These are phyloP conservation scores for Bellardia bayeri DNA, from an alignment of 2,888 invertebrate genomes.

Conservation along the genomic window DNA sequence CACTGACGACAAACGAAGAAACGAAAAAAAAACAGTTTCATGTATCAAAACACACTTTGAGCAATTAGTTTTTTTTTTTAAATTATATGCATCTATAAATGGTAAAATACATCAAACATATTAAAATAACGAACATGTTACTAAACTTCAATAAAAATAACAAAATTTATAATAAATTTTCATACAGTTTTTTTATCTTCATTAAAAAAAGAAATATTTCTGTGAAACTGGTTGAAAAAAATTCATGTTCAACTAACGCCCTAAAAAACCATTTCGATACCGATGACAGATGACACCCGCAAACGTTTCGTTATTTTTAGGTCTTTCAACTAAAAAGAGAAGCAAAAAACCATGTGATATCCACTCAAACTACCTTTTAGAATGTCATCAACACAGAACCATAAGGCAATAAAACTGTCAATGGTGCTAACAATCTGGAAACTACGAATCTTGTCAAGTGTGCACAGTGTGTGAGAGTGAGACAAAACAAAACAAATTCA, in stretches of 20 bases:
- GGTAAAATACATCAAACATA: background rate
- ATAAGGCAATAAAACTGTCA: constrained; percentile 71
- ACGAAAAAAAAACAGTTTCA: too few species aligned
- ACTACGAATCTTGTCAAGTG: background rate
- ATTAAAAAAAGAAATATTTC: too few species aligned
- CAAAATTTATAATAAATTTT: background rate
- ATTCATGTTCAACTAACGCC: constrained; percentile 51
- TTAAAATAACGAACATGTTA: background rate
- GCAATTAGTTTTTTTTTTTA: too few species aligned
- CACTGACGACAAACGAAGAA: too few species aligned
- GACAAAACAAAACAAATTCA: background rate
- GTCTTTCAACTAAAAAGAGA: constrained; percentile 2
- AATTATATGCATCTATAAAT: background rate
- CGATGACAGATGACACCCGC: constrained; percentile 70
- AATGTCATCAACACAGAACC: constrained; percentile 66
- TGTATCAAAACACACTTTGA: too few species aligned
- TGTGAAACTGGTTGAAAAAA: constrained; percentile 10
- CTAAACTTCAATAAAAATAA: background rate
- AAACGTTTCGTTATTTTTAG: constrained; percentile 54
- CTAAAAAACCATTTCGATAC: constrained; percentile 68
- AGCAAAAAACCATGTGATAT: constrained; percentile 8
- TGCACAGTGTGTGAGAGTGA: background rate
- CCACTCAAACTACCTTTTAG: constrained; percentile 46
- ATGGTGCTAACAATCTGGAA: constrained; percentile 46
- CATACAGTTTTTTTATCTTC: too few species aligned